Base-by-base conservation (phyloP, 1,140 invertebrate genomes). In the Scaptomyza montana region DNA sequence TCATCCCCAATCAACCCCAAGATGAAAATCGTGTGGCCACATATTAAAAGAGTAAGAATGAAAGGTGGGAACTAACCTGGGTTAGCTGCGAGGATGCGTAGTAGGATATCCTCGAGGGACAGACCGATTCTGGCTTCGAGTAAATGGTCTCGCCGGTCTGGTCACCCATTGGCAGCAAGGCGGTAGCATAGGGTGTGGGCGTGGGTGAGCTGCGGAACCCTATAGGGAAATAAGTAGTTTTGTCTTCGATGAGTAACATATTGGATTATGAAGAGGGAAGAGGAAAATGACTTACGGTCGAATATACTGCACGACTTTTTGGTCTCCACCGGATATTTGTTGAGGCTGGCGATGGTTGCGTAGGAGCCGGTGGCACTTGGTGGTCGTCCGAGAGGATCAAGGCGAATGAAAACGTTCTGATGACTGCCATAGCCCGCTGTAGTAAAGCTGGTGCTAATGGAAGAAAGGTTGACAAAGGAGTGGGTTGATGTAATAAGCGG, bases 291-390 rank as follows among this genome's bases (percentile, higher is more conserved):
- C 90, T 89, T 78, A 91, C 90, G 80, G 62, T 91, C 90, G 66
- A 91, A 91, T 73, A 91, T 89, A 66, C 90, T 91, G 85, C 91
- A 92, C 9, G 91, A 91, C 69, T 92, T 92, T 68, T 92, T 92
- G 43, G 77, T 66, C 39, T 90, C 92, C 92, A 92, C 92, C 3
- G 94, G 93, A 64, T 94, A 94, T 74, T 95, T 95, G 75, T 95
- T 94, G 77, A 96, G 93, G 92, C 96, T 96, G 46, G 95, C 95
- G 67, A 96, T 96, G 43, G 95, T 96, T 10, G 96, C 96, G 80
- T 96, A 96, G 78, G 95, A 96, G 67, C 95, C 96, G 56, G 95
- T 96, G n/a, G 94, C 95, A 80, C 95, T 96, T 63, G 94, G 95
- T 56, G 95, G 95, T 68, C 95, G 93, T 45, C 93, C 94, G 66